phyloP scores from a whole-genome alignment of 1,140 invertebrate genomes.

The Melanaphis sacchari region DNA sequence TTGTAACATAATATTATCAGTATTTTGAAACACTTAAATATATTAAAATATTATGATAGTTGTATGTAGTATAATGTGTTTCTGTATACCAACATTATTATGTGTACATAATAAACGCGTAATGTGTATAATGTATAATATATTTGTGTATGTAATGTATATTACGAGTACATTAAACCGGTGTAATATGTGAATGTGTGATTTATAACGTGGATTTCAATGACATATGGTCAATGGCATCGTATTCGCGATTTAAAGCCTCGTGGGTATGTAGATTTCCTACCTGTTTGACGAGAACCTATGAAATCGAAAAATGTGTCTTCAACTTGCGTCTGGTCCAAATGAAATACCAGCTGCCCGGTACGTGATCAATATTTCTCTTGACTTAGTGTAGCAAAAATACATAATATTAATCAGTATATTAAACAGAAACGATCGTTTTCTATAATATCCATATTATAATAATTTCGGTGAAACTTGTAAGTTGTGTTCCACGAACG shows the following conservation, averaged over 20 bases:
- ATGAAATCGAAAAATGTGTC: not conserved
- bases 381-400: not conserved
- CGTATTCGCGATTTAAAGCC: not conserved
- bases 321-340: not conserved
- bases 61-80: not conserved
- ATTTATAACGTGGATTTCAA: not conserved
- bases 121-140: not conserved
- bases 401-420: not conserved
- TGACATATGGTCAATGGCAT: not conserved
- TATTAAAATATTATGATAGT: not conserved
- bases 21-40: not conserved
- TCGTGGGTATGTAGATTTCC: not conserved
- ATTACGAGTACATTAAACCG: not conserved
- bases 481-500: not conserved
- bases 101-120: not conserved
- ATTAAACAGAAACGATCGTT: constrained; percentile 1
- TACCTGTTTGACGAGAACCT: constrained; percentile 3
- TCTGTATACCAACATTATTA: not conserved
- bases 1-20: not conserved
- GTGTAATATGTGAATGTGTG: not conserved
- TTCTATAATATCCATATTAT: not conserved
- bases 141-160: too few relatives aligned
- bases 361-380: not conserved
- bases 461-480: not conserved
- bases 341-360: not conserved